These are phyloP conservation scores for Drosophila ficusphila DNA, from an alignment of 1,140 invertebrate species.

Conservation along the genomic window DNA sequence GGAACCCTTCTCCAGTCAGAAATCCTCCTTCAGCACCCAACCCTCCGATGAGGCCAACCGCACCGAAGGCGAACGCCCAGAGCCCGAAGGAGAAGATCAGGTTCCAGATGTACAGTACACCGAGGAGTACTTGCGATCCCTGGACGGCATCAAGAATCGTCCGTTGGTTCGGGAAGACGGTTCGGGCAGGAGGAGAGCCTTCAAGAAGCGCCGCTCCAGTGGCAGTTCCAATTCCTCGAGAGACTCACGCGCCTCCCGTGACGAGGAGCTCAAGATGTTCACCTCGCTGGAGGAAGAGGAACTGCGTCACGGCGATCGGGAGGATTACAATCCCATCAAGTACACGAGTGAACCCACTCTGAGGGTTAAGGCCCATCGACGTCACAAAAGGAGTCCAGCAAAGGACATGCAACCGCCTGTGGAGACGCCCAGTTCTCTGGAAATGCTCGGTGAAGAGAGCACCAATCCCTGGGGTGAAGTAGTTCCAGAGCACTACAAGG, in stretches of 20 bases:
- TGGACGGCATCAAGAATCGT: slow-evolving; percentile 86
- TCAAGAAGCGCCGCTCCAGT: slow-evolving; percentile 86
- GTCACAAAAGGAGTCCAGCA: slow-evolving; percentile 76
- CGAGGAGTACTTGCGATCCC: slow-evolving; percentile 84
- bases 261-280: slow-evolving; percentile 87
- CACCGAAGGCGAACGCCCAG: slow-evolving; percentile 62
- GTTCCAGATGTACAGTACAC: slow-evolving; percentile 63
- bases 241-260: slow-evolving; percentile 85
- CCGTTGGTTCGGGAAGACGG: slow-evolving; percentile 86
- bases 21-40: slow-evolving; percentile 76
- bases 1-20: slow-evolving; percentile 71
- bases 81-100: slow-evolving; percentile 76
- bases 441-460: slow-evolving; percentile 77
- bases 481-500: slow-evolving; percentile 77
- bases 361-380: slow-evolving; percentile 67
- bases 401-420: slow-evolving; percentile 57
- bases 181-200: slow-evolving; percentile 85
- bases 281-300: slow-evolving; percentile 87
- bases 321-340: slow-evolving; percentile 76
- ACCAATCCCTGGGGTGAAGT: slow-evolving; percentile 80
- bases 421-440: slow-evolving; percentile 47
- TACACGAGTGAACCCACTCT: slow-evolving; percentile 72
- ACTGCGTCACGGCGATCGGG: slow-evolving; percentile 74
- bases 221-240: slow-evolving; percentile 86
- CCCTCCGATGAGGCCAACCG: slow-evolving; percentile 49